Conservation (phyloP, 2,797 vertebrate genomes). For the Leptatherina wallacei region DNA sequence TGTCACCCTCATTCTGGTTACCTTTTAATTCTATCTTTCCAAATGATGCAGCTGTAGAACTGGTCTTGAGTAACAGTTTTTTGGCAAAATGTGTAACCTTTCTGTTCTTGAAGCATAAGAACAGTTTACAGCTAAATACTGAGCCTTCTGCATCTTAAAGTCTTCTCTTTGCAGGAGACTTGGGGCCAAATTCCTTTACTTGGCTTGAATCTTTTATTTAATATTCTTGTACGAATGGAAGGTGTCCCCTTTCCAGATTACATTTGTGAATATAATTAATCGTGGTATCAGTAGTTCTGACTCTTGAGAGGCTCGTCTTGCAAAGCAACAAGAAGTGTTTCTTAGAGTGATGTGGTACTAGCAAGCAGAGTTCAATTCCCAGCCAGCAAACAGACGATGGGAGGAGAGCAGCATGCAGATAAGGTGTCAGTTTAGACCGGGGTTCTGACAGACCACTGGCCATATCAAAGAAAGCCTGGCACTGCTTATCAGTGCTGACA, state of each 20-base stretch:
- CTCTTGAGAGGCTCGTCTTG: slow-evolving; percentile 23
- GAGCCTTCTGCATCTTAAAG: neutral
- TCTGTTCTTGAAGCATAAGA: neutral
- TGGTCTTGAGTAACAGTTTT: neutral
- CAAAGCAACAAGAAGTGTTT: slow-evolving; percentile 50
- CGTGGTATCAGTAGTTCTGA: slow-evolving; percentile 21
- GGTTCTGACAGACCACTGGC: slow-evolving; percentile 82
- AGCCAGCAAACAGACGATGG: slow-evolving; percentile 59
- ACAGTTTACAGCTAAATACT: neutral
- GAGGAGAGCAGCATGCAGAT: slow-evolving; percentile 75
- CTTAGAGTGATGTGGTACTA: slow-evolving; percentile 29
- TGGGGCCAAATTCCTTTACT: too few relatives aligned
- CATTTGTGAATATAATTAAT: slow-evolving; percentile 13
- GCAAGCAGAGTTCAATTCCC: slow-evolving; percentile 57
- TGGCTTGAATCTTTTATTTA: too few relatives aligned
- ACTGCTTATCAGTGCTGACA: slow-evolving; percentile 85
- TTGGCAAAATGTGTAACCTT: neutral
- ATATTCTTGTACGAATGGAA: neutral
- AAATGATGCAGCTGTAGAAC: neutral
- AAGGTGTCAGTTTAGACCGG: slow-evolving; percentile 76
- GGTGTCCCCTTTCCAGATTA: neutral
- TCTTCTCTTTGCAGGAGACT: neutral
- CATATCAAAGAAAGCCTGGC: slow-evolving; percentile 79
- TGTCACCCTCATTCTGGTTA: neutral
- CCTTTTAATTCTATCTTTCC: neutral